A percentile compares a stretch with the other conserved stretches of the same genome.
These are phyloP conservation scores for Drosophila repletoides DNA, from an alignment of 1,140 invertebrate genomes.

Conservation along the genomic window DNA sequence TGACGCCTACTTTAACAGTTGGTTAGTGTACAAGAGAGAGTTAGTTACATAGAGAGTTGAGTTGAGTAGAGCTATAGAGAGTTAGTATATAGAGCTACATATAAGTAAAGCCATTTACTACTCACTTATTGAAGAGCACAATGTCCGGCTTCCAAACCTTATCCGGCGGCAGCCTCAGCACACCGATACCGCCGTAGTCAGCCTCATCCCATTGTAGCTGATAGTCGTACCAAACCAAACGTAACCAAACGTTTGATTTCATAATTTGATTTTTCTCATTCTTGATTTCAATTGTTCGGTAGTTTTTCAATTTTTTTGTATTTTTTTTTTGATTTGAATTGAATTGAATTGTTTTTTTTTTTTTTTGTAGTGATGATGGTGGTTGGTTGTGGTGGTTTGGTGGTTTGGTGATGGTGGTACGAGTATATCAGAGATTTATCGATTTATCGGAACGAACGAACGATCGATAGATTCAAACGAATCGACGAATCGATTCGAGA, in stretches of 20 bases:
- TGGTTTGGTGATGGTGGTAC: constrained; percentile 36
- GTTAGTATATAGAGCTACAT: constrained; percentile 17
- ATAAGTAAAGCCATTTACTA: constrained; percentile 71
- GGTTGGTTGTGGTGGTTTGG: constrained; percentile 38
- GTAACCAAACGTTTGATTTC: constrained; percentile 99
- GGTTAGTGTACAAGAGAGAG: background rate
- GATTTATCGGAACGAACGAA: constrained; percentile 8
- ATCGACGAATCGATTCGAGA: constrained; percentile 49
- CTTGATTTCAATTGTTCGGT: constrained; percentile 85
- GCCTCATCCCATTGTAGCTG: constrained; percentile 98
- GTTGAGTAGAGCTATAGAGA: constrained; percentile 23
- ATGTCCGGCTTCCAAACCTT: constrained; percentile 99
- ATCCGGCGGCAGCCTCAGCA: constrained; percentile 96
- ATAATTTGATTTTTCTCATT: constrained; percentile 99
- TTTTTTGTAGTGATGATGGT: constrained; percentile 48
- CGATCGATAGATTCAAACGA: background rate
- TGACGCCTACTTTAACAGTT: constrained; percentile 20
- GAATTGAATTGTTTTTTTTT: background rate
- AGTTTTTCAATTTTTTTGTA: constrained; percentile 50
- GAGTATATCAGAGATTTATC: constrained; percentile 38
- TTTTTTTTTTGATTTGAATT: constrained; percentile 1
- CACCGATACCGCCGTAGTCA: constrained; percentile 98
- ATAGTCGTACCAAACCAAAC: constrained; percentile 99
- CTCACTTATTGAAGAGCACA: constrained; percentile 99
- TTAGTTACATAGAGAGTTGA: constrained; percentile 9